Base-by-base conservation (phyloP, 2,113 vertebrate species). In the Murina feae region DNA sequence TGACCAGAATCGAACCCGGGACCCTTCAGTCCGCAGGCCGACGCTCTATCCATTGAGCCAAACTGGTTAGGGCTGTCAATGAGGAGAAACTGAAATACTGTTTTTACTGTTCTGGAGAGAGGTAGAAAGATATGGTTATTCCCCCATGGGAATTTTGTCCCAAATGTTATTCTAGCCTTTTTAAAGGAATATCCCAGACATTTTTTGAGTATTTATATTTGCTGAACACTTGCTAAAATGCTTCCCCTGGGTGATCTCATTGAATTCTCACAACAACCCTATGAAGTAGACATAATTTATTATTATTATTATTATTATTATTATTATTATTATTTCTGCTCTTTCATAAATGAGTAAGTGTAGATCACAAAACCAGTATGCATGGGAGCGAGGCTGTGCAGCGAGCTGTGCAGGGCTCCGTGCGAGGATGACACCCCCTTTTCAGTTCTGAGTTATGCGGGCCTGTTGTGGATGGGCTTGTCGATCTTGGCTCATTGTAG, bases 341-440 rank as follows among this genome's bases (percentile, higher is more conserved):
- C 0, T 32, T 42, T 89, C 39, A 6, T 39, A 37, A 32, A 4
- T 13, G 35, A n/a, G 6, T 72, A 12, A n/a, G 30, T 13, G 9
- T 9, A 2, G 51, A 25, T 69, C 65, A 1, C n/a, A 35, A 74
- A 66, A 16, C 9, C 51, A 10, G 47, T 4, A 4, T 21, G 23
- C 9, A 0, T 0, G 9, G 55, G 23, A 12, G 28, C 0, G 16
- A 30, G 23, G 58, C 12, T n/a, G 30, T 30, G 37, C 30, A 9
- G 28, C n/a, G n/a, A 14, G 30, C n/a, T 18, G 0, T 0, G 0
- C 21, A 37, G 74, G 60, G 32, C 8, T 0, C 5, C 5, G 32
- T 25, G 25, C 5, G 0, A 25, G 69, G 44, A 2, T 9, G 53
- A 18, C 58, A 16, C 21, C 9, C 25, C 23, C 18, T 65, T 47